phyloP scores from a whole-genome alignment of 1,140 invertebrate species.

The Lepidurus packardi region DNA sequence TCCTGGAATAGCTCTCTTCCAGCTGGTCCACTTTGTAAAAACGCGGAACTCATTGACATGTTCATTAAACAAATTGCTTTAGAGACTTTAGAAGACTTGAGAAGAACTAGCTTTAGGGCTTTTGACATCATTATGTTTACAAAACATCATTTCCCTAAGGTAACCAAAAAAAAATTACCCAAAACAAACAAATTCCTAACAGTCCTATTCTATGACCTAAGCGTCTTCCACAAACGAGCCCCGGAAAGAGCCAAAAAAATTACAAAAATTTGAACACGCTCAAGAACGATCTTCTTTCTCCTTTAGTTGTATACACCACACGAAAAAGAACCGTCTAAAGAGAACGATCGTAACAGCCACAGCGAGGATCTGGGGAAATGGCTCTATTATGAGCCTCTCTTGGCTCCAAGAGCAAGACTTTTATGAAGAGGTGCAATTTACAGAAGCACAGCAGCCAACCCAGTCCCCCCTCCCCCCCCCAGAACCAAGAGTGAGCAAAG shows the following conservation, averaged over 20 bases:
- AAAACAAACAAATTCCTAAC: background rate
- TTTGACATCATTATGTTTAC: slow-evolving; percentile 16
- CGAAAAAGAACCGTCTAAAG: background rate
- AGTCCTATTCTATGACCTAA: background rate
- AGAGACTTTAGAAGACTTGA: no score
- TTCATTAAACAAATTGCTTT: slow-evolving; percentile 14
- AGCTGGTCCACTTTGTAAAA: slow-evolving; percentile 12
- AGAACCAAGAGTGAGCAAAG: background rate
- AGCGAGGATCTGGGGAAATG: background rate
- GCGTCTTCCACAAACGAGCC: background rate
- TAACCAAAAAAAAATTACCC: background rate
- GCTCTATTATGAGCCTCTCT: slow-evolving; percentile 13
- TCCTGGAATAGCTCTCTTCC: slow-evolving; percentile 1
- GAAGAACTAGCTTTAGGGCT: background rate
- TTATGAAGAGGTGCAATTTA: slow-evolving; percentile 22
- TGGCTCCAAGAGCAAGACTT: slow-evolving; percentile 18
- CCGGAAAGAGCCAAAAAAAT: background rate
- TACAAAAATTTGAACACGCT: background rate
- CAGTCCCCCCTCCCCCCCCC: background rate
- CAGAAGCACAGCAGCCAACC: slow-evolving; percentile 1
- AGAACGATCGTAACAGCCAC: slow-evolving; percentile 8
- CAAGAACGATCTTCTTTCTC: background rate
- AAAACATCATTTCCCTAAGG: background rate
- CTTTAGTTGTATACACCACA: background rate
- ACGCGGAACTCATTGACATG: slow-evolving; percentile 4